Conservation (phyloP, 2,797 vertebrate genomes). For the Enteromius thamalakanensis region DNA sequence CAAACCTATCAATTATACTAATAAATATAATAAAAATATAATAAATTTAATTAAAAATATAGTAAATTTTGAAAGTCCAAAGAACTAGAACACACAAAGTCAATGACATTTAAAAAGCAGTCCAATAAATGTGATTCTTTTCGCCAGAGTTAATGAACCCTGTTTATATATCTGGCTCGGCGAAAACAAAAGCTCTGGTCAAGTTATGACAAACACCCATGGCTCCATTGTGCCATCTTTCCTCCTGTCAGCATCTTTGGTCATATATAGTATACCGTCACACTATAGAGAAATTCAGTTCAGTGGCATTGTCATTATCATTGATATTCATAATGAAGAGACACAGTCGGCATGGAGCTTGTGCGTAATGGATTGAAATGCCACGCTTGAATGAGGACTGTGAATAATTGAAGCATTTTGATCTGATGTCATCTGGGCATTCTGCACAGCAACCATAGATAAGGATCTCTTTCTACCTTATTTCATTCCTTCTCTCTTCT, state of each 20-base stretch:
- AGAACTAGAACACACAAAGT: conserved; percentile 16
- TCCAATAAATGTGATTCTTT: conserved; percentile 23
- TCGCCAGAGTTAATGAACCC: conserved; percentile 36
- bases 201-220: conserved; percentile 33
- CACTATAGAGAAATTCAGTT: not conserved
- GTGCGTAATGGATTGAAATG: not conserved
- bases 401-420: conserved; percentile 69
- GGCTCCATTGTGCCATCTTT: conserved; percentile 28
- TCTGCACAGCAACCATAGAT: conserved; percentile 3
- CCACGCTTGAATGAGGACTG: conserved; percentile 56
- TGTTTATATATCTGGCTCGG: not conserved
- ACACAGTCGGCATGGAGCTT: not conserved
- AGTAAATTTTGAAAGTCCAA: not conserved
- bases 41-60: too few species aligned
- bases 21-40: too few species aligned
- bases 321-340: conserved; percentile 7
- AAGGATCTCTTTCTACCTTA: not conserved
- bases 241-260: not conserved
- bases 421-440: conserved; percentile 63
- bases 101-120: conserved; percentile 26
- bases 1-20: not conserved
- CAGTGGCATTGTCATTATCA: conserved; percentile 5
- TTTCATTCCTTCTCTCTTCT: not conserved
- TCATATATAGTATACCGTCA: not conserved
- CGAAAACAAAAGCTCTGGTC: conserved; percentile 27